Evolutionary conservation across 2,797 vertebrate genomes (phyloP).

Genomic region (Pseudomugil gertrudae): DNA sequence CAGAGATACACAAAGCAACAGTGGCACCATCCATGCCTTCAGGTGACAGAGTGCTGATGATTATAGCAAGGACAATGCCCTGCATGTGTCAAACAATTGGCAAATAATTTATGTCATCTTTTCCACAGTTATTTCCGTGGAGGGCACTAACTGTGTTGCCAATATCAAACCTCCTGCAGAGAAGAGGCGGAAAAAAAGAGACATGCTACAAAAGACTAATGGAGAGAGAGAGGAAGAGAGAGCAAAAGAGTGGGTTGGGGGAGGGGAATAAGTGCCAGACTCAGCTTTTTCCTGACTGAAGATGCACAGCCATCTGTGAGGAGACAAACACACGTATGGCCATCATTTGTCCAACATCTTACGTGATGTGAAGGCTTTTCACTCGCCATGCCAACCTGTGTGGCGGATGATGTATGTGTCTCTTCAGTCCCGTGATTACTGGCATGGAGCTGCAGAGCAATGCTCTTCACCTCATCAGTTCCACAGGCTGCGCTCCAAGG

Average conservation of each 20-base stretch:
- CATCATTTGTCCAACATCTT: conserved; percentile 99
- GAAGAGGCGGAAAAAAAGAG: conserved; percentile 60
- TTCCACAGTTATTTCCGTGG: conserved; percentile 93
- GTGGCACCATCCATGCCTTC: conserved; percentile 89
- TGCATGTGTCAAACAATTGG: conserved; percentile 95
- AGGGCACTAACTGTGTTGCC: conserved; percentile 93
- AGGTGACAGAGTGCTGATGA: conserved; percentile 94
- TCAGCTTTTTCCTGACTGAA: conserved; percentile 90
- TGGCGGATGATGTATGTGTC: conserved; percentile 99
- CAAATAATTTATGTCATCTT: conserved; percentile 99
- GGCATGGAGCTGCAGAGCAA: conserved; percentile 92
- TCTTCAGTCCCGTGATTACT: conserved; percentile 99
- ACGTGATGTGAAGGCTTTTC: conserved; percentile 97
- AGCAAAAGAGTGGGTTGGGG: conserved; percentile 73
- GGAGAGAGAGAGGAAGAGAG: conserved; percentile 71
- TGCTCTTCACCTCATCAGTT: conserved; percentile 99
- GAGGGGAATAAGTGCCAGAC: conserved; percentile 87
- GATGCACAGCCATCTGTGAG: conserved; percentile 92
- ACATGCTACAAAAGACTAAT: conserved; percentile 74
- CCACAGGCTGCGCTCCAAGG: conserved; percentile 95
- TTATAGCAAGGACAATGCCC: conserved; percentile 97
- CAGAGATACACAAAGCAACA: conserved; percentile 88
- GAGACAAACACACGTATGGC: conserved; percentile 95
- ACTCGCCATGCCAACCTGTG: conserved; percentile 96
- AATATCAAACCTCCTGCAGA: conserved; percentile 91